Evolutionary conservation across 2,888 invertebrate genomes (phyloP), one percentile per base, ranked within the genome.

Genomic region (Caenorhabditis sp.): DNA sequence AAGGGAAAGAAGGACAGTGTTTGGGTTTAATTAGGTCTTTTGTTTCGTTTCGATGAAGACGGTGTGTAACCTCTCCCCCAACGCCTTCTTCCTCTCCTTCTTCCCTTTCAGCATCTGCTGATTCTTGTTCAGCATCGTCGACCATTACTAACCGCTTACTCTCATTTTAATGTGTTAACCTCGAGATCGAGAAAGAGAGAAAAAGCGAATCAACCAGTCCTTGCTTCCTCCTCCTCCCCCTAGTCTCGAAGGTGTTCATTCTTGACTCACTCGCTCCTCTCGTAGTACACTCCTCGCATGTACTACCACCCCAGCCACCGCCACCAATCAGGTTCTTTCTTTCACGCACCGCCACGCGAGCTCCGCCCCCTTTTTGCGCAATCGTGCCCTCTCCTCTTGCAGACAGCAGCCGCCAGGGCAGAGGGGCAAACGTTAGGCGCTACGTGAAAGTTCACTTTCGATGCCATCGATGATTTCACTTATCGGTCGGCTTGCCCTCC

Each of bases 361-460:
- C 66, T 58, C 66, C 66, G 48, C 66, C 66, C 58, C 15, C 26
- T 62, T 39, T 48, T 41, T 48, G 55, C 56, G 55, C 66, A 48
- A 48, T 35, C 46, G 41, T 65, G 65, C 65, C 55, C 65, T 55
- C 53, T 37, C 55, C 48, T 32, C 50, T 20, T 27, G 66, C 66
- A 70, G 59, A 70, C 55, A 53, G 39, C 11, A 27, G 24, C 55
- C 41, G 7, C 41, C n/a, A n/a, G n/a, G n/a, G n/a, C n/a, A n/a
- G 41, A 17, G 63, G 63, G 63, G 63, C 55, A 65, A 65, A 53
- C 63, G 62, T 62, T 62, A 65, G 63, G 53, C 53, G 63, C 63
- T 55, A 56, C 62, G 55, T 62, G 71, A 62, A 62, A 62, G 62
- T 56, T 71, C 61, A 70, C 61, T 71, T 71, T 71, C 71, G 62